Conservation (phyloP, 2,113 vertebrate species). For the Gallinago jamesoni region DNA sequence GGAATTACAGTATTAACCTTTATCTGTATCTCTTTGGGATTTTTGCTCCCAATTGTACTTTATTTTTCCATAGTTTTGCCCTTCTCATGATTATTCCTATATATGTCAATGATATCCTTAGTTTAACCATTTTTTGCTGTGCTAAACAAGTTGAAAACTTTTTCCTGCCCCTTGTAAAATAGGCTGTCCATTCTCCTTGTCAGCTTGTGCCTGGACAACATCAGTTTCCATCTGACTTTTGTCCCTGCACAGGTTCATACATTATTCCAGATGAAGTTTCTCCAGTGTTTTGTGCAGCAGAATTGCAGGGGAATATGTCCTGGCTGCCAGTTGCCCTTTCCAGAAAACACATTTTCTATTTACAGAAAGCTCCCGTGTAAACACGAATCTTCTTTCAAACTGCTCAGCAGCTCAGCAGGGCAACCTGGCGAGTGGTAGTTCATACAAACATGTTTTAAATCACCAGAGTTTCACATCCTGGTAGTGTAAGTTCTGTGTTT, state of each 20-base stretch:
- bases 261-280: not conserved
- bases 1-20: not conserved
- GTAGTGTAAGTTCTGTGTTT: not conserved
- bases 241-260: not conserved
- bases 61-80: not conserved
- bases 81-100: not conserved
- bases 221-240: not conserved
- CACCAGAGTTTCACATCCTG: rapidly evolving
- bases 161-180: not conserved
- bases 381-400: not conserved
- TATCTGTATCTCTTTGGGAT: not conserved
- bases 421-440: not conserved
- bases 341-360: not conserved
- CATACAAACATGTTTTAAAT: not conserved
- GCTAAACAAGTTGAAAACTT: not conserved
- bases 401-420: not conserved
- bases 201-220: not conserved
- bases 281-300: not conserved
- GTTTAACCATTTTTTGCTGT: not conserved
- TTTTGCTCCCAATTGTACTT: not conserved
- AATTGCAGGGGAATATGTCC: not conserved
- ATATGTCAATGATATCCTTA: not conserved
- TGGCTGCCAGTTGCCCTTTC: not conserved
- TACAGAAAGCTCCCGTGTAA: not conserved
- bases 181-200: not conserved